Base-by-base conservation (phyloP, 2,888 invertebrate species). In the Ectropis crepuscularia region DNA sequence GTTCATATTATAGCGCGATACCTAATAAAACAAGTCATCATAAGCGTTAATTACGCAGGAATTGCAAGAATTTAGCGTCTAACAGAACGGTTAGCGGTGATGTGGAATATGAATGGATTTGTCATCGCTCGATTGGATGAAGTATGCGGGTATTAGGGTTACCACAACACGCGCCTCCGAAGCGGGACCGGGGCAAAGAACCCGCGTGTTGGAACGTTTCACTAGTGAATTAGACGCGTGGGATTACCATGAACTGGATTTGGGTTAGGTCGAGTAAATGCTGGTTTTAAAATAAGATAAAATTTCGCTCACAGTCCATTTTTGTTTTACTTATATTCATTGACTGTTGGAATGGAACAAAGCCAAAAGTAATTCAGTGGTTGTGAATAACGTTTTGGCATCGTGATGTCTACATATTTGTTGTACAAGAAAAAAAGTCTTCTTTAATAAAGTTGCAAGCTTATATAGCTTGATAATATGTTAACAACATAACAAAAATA, bases 51-150 rank as follows among this genome's bases (percentile, higher is more conserved):
- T 83, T 82, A 79, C 76, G 67, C 67, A 72, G 86, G 81, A 81
- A 85, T 85, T 69, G 71, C 78, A 82, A 82, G 82, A 84, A 83
- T 87, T 74, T 77, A 76, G 78, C 78, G 75, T 77, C 76, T 74
- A 83, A 81, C 82, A 82, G 78, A 81, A 80, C 75, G 77, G 80
- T 79, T 78, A 80, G 77, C 68, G 74, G 84, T 81, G 82, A 85
- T 85, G 80, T 79, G 79, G 79, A 80, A 81, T 83, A 85, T 89
- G 90, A 90, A 90, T 89, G 89, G 85, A 82, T 85, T 87, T 89
- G 91, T 91, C 91, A 90, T 89, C 89, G 89, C 91, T 88, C 86
- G 86, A 91, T 90, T 89, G 86, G 88, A 77, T 81, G 84, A 88
- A 87, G 86, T 85, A 89, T 89, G 88, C 83, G 86, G 89, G 88